phyloP scores from a whole-genome alignment of 2,888 invertebrate species.

The Lasioglossum zephyrum region DNA sequence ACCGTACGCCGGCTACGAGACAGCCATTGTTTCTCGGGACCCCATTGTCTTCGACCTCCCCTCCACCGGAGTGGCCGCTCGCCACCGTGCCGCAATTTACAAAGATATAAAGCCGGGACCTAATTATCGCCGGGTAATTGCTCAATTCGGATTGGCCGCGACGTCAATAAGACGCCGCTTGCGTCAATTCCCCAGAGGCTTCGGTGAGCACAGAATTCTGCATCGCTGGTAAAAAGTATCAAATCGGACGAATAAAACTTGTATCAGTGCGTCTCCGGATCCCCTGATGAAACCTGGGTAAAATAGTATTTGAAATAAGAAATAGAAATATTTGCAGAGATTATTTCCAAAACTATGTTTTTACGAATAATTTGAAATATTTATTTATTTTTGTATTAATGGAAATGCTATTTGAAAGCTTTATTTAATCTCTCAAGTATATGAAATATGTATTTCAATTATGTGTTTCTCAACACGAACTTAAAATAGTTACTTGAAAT shows the following conservation, averaged over 20 bases:
- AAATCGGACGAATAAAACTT: neutral
- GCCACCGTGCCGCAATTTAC: slow-evolving; percentile 75
- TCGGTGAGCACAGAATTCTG: too few species aligned
- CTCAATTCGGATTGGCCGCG: slow-evolving; percentile 70
- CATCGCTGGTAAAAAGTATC: neutral
- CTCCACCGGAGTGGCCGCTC: slow-evolving; percentile 34
- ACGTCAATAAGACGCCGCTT: slow-evolving; percentile 48
- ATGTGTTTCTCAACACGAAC: too few species aligned
- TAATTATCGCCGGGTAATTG: slow-evolving; percentile 79
- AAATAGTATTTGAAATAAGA: too few species aligned
- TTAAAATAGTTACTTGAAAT: too few species aligned
- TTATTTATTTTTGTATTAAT: too few species aligned
- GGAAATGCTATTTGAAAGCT: too few species aligned
- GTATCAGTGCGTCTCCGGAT: neutral
- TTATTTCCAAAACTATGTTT: too few species aligned
- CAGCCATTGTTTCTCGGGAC: slow-evolving; percentile 74
- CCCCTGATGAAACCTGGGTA: too few species aligned
- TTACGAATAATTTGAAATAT: too few species aligned
- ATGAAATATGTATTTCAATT: too few species aligned
- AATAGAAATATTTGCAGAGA: too few species aligned
- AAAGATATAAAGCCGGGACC: slow-evolving; percentile 71
- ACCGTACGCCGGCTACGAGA: slow-evolving; percentile 75
- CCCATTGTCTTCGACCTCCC: slow-evolving; percentile 75
- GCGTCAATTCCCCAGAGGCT: slow-evolving; percentile 31
- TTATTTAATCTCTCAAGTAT: too few species aligned